phyloP scores from a whole-genome alignment of 2,113 vertebrate species.

The Hyaena hyaena region DNA sequence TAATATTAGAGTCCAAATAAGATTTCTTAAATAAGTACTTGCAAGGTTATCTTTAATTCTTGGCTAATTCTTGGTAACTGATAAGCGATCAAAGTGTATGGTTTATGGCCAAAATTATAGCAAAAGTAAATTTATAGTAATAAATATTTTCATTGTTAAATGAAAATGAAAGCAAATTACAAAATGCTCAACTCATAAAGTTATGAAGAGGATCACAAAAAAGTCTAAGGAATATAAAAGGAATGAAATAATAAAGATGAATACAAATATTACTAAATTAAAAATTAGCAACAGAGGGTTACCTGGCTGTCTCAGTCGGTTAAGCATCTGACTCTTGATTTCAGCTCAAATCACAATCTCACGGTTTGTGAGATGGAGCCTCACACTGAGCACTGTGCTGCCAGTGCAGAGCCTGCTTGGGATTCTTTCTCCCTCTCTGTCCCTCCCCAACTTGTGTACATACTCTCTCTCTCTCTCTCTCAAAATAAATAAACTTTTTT shows the following conservation, averaged over 20 bases:
- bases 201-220: not conserved
- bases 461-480: too few relatives aligned
- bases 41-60: not conserved
- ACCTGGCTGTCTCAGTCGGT: too few relatives aligned
- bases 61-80: not conserved
- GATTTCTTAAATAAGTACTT: slow-evolving; percentile 36
- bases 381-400: too few relatives aligned
- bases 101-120: not conserved
- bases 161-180: not conserved
- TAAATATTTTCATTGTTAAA: slow-evolving; percentile 15
- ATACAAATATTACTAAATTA: not conserved
- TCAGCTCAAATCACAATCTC: too few relatives aligned
- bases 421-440: too few relatives aligned
- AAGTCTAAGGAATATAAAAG: not conserved
- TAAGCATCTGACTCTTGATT: too few relatives aligned
- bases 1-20: not conserved
- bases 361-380: too few relatives aligned
- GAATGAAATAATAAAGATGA: not conserved
- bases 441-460: too few relatives aligned
- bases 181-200: not conserved
- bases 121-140: not conserved
- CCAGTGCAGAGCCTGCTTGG: too few relatives aligned
- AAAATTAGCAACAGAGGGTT: not conserved
- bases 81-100: not conserved
- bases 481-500: too few relatives aligned